Evolutionary conservation across 2,888 invertebrate species (phyloP), one percentile per base, ranked within the genome.

Genomic region (Noctua janthe): DNA sequence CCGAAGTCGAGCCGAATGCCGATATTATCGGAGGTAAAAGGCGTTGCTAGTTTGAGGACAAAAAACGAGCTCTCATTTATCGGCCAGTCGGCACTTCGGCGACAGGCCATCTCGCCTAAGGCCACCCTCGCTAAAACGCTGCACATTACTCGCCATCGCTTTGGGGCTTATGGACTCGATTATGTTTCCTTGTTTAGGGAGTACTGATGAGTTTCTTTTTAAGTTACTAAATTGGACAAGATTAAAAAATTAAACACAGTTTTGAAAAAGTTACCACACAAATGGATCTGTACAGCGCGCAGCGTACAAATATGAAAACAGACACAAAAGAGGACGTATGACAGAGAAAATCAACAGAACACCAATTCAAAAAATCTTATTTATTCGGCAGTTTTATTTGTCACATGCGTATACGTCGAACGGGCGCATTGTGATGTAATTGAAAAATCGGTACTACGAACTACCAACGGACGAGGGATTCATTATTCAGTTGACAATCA

Each of bases 61-160:
- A 97, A 97, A 97, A 97, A 97, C 96, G 96, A 95, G 93, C 94
- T 89, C 96, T 96, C 97, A 97, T 97, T 97, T 97, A 97, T 96
- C 94, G 94, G 92, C 91, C 92, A 91, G 87, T 92, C 93, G 91
- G 91, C 96, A 96, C 95, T 96, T 95, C 92, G 93, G 89, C 92
- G 95, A 94, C 95, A 94, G 93, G 86, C 93, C 92, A 92, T 92
- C 93, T 82, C 81, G 82, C 91, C 92, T 90, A 85, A 23, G 64
- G 79, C 84, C 89, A 90, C 91, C 91, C 90, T 88, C 87, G 77
- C 74, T 74, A 83, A 83, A 87, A 76, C 75, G 84, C 76, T 89
- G 86, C 87, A 89, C 91, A 92, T 91, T 91, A 90, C 87, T 81
- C 81, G 82, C 87, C 79, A 83, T 82, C 80, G 89, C 87, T 84